Evolutionary conservation across 2,888 invertebrate species (phyloP), one percentile per base, ranked within the genome.

Genomic region (Synanthedon myopaeformis): DNA sequence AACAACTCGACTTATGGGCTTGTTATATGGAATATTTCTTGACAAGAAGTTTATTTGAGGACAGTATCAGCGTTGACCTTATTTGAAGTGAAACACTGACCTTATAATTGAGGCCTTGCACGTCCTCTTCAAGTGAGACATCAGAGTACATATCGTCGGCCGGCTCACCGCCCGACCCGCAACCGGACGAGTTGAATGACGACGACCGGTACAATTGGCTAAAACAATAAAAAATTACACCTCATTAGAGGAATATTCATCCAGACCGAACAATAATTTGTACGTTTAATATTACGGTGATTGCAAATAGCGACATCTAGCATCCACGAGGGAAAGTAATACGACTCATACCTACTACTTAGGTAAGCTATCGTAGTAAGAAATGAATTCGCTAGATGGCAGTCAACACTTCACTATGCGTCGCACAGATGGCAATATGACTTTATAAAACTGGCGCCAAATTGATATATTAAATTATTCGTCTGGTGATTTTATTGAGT

Each of bases 61-160:
- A 10, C 35, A 35, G 35, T 35, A 35, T 35, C 35, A 35, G 10
- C 35, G 35, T 10, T 35, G 35, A 35, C 28, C 35, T 35, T 3
- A 35, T 35, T 35, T 10, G 10, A 35, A 35, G 35, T 35, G 35
- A 35, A 35, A 35, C 35, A 49, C 49, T 75, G 64, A 97, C 97
- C 92, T 96, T 95, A 82, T 96, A 95, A 84, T 94, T 97, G 72
- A 97, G 92, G 85, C 97, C 96, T 83, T 96, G 93, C 56, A 97
- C 94, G 84, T 97, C 97, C 77, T 97, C 97, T 78, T 95, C 94
- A 63, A 96, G 88, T 63, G 96, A 95, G 55, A 95, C 95, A 89
- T 97, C 96, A 62, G 96, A 96, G 89, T 95, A 96, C 92, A 96
- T 95, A 86, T 97, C 97, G 90, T 97, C 97, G 55, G 94, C 94